Evolutionary conservation across 2,888 invertebrate genomes (phyloP), one percentile per base, ranked within the genome.

Genomic region (Leptura quadrifasciata): DNA sequence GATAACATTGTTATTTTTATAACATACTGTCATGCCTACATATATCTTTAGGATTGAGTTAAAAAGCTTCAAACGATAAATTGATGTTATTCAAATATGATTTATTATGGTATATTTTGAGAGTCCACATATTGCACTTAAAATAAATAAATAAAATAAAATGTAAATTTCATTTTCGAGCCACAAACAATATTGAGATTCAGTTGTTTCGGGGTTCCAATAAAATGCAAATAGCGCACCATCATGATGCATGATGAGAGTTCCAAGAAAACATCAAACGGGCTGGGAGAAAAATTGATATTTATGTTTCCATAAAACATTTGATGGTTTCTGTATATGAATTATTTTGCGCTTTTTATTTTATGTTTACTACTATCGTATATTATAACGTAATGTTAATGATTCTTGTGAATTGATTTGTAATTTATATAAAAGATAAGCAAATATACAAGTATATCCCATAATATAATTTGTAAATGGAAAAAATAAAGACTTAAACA

Each of bases 181-280:
- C 84, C 85, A 86, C 86, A 86, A 87, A 86, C 84, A 85, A 87
- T 87, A 87, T 87, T 85, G 87, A 86, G 86, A 86, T 87, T 86
- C 85, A 83, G 81, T 83, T 84, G 83, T 84, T 83, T 81, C 83
- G 81, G 83, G 76, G 80, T 84, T 87, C 84, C 86, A 88, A 88
- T 88, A 88, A 88, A 88, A 88, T 88, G 88, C 88, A 88, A 84
- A 87, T 87, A 84, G 82, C 80, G 82, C 81, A 80, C 84, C 84
- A 85, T 85, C 85, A 85, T 84, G 86, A 84, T 83, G 82, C 85
- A 86, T 83, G 83, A 84, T 83, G 81, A 81, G 80, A 79, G 79
- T 80, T 71, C 72, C 71, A 39, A 67, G 57, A 39, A 57, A 76
- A 72, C 27, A 61, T 71, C 24, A 47, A 71, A 61, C 20, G 24